phyloP scores from a whole-genome alignment of 2,888 invertebrate genomes.

The Agrypnus murinus region DNA sequence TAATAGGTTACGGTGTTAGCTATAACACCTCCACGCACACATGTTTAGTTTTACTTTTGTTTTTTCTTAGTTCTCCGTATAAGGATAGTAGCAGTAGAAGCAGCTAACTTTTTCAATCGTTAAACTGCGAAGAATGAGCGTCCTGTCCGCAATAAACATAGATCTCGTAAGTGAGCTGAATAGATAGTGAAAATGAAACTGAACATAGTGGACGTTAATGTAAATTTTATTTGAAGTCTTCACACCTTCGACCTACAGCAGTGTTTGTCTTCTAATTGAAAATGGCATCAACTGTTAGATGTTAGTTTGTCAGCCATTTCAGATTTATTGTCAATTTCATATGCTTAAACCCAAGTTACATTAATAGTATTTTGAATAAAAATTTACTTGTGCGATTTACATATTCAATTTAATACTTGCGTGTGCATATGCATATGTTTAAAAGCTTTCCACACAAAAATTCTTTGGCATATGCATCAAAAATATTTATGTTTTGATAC shows the following conservation, averaged over 20 bases:
- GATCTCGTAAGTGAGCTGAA: neutral
- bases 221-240: slow-evolving; percentile 1
- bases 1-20: slow-evolving; percentile 27
- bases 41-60: slow-evolving; percentile 1
- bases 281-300: neutral
- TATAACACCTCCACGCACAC: slow-evolving; percentile 16
- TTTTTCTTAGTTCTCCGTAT: slow-evolving; percentile 18
- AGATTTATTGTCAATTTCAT: no score
- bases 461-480: no score
- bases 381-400: no score
- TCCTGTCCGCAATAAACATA: neutral
- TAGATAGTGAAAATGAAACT: neutral
- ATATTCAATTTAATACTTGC: no score
- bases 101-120: slow-evolving; percentile 3
- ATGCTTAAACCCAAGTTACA: no score
- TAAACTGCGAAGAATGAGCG: neutral
- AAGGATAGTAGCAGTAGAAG: slow-evolving; percentile 15
- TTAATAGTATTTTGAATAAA: no score
- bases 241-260: slow-evolving; percentile 23
- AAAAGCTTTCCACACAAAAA: no score
- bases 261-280: neutral
- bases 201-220: neutral
- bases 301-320: no score
- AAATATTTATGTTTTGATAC: no score
- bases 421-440: no score